A percentile compares a stretch with the other conserved stretches of the same genome.
Conservation (phyloP, 2,797 vertebrate genomes). For the Iguana delicatissima region DNA sequence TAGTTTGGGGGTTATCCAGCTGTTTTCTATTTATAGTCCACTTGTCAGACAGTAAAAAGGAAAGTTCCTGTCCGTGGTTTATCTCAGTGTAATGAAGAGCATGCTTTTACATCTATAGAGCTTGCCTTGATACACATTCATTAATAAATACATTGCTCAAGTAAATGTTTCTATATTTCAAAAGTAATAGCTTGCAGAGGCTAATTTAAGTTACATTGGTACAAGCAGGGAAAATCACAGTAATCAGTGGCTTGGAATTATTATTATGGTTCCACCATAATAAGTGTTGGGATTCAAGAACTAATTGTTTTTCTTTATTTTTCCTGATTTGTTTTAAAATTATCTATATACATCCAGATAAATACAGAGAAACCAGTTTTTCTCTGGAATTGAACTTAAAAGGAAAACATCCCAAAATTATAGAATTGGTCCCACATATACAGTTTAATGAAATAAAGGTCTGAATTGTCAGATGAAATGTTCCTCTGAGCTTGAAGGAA, state of each 20-base stretch:
- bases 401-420: conserved; percentile 51
- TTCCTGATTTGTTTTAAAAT: conserved; percentile 52
- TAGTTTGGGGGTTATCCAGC: conserved; percentile 67
- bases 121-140: conserved; percentile 33
- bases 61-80: conserved; percentile 55
- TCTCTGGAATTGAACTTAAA: conserved; percentile 54
- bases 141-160: conserved; percentile 54
- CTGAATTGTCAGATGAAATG: background rate
- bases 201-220: conserved; percentile 61
- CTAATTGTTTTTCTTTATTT: conserved; percentile 50
- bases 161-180: conserved; percentile 64
- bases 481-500: conserved; percentile 43
- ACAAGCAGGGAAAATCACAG: conserved; percentile 68
- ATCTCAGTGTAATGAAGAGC: conserved; percentile 55
- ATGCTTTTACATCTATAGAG: conserved; percentile 36
- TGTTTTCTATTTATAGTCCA: conserved; percentile 72
- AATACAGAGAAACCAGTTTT: conserved; percentile 40
- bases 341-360: conserved; percentile 40
- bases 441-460: background rate
- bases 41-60: conserved; percentile 63
- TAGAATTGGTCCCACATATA: conserved; percentile 28
- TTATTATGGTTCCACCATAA: conserved; percentile 44
- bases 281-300: background rate
- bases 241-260: conserved; percentile 64
- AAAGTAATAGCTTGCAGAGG: conserved; percentile 63